phyloP scores from a whole-genome alignment of 2,888 invertebrate species.

The Drosophila aldrichi region DNA sequence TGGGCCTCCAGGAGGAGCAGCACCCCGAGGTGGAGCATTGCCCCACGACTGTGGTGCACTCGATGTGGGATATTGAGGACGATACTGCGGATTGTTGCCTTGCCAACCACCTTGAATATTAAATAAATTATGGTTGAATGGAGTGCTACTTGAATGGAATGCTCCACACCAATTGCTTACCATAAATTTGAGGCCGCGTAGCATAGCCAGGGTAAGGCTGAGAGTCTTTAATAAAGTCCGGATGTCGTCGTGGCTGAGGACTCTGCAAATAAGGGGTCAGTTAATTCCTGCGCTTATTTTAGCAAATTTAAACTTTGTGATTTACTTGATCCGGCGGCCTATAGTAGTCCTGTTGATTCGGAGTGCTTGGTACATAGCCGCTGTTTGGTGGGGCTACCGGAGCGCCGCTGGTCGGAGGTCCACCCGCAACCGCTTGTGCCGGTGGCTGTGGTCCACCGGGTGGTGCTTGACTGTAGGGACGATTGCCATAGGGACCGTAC shows the following conservation, averaged over 20 bases:
- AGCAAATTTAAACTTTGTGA: neutral
- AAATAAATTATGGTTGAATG: neutral
- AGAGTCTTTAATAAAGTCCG: conserved; percentile 92
- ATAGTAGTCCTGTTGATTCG: conserved; percentile 87
- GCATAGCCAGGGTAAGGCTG: conserved; percentile 89
- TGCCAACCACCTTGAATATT: conserved; percentile 87
- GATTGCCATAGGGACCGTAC: conserved; percentile 84
- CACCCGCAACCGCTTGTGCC: conserved; percentile 84
- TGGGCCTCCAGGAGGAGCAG: conserved; percentile 82
- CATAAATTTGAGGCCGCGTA: conserved; percentile 89
- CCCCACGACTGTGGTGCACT: conserved; percentile 83
- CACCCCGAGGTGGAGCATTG: conserved; percentile 82
- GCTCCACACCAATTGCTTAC: conserved; percentile 84
- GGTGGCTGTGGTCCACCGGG: conserved; percentile 86
- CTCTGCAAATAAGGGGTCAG: conserved; percentile 85
- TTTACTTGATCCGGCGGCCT: conserved; percentile 85
- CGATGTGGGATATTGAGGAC: conserved; percentile 85
- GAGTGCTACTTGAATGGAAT: neutral
- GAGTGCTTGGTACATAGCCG: conserved; percentile 85
- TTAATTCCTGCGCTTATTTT: neutral
- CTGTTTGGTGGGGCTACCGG: conserved; percentile 85
- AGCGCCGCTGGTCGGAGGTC: conserved; percentile 83
- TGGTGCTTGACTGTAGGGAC: conserved; percentile 85
- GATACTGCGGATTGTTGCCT: conserved; percentile 86
- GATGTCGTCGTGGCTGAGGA: conserved; percentile 91